Evolutionary conservation across 2,113 vertebrate genomes (phyloP), one percentile per base, ranked within the genome.

Genomic region (Platysteira castanea): DNA sequence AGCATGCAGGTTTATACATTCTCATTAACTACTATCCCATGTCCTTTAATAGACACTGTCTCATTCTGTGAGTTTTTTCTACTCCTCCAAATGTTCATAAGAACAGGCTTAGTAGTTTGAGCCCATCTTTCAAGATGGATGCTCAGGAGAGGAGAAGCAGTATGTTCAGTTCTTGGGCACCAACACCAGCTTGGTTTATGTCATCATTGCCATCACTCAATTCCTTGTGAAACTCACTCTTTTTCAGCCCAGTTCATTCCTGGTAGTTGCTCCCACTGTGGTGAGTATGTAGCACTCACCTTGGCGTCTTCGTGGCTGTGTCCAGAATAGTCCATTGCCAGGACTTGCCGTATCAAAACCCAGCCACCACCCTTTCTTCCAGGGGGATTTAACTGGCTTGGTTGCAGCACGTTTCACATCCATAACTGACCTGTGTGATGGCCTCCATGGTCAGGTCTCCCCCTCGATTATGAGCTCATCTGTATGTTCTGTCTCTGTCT

Each of bases 201-300:
- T 56, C 22, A 27, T 53, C 24, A 27, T 18, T 39, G 41, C 27
- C 44, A 22, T 42, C 44, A 22, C 16, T 26, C 5, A 5, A 2
- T 76, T 37, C 27, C 35, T 47, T 71, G 23, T 7, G 8, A 42
- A 81, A 31, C n/a, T 41, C 61, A 11, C 26, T 19, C 64, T 46
- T 50, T 33, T 33, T 6, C 13, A 13, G 33, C 47, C 42, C 50
- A 53, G 39, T 42, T 75, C 2, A 2, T 33, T 46, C 15, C 21
- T 52, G 30, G 15, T 23, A 14, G 24, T 28, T 59, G 65, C 23
- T 69, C 53, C 19, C 31, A 18, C 30, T 50, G 64, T 28, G 23
- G 35, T 33, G 52, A 81, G 11, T n/a, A 2, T 11, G 42, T 28
- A 41, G 42, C 1, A 0, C 24, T 70, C 4, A 1, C 35, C 54